A percentile compares a stretch with the other conserved stretches of the same genome.
Conservation (phyloP, 2,797 vertebrate species). For the Erpetoichthys calabaricus region DNA sequence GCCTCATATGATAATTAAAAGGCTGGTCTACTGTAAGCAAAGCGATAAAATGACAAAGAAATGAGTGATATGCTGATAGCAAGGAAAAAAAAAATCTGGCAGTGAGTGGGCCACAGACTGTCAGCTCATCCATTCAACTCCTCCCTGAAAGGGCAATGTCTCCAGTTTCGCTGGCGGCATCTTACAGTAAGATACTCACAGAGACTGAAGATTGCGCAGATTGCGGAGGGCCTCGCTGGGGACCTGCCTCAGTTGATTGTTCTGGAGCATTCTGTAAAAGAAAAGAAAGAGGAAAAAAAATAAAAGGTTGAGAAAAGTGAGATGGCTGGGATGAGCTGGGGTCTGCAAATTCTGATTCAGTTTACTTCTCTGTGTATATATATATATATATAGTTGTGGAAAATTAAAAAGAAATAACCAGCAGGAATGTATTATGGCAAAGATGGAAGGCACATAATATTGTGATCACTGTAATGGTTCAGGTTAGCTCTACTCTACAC, state of each 20-base stretch:
- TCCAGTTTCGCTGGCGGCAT: conserved; percentile 14
- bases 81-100: neutral
- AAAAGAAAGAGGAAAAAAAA: conserved; percentile 23
- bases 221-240: conserved; percentile 70
- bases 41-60: conserved; percentile 8
- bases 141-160: conserved; percentile 5
- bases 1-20: conserved; percentile 22
- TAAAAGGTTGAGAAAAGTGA: conserved; percentile 5
- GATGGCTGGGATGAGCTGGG: neutral
- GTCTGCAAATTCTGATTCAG: neutral
- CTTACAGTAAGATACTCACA: conserved; percentile 57
- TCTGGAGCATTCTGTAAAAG: conserved; percentile 78
- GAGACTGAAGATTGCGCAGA: conserved; percentile 71
- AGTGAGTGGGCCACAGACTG: conserved; percentile 1
- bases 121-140: conserved; percentile 19
- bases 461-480: no score
- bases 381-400: neutral
- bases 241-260: conserved; percentile 73
- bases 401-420: no score
- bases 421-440: no score
- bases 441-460: no score
- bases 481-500: no score
- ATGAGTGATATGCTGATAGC: conserved; percentile 1
- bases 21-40: conserved; percentile 11
- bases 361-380: neutral